Percentiles rank a stretch among this genome's conserved stretches.
phyloP scores from a whole-genome alignment of 2,113 vertebrate species.

The Nyctereutes procyonoides region DNA sequence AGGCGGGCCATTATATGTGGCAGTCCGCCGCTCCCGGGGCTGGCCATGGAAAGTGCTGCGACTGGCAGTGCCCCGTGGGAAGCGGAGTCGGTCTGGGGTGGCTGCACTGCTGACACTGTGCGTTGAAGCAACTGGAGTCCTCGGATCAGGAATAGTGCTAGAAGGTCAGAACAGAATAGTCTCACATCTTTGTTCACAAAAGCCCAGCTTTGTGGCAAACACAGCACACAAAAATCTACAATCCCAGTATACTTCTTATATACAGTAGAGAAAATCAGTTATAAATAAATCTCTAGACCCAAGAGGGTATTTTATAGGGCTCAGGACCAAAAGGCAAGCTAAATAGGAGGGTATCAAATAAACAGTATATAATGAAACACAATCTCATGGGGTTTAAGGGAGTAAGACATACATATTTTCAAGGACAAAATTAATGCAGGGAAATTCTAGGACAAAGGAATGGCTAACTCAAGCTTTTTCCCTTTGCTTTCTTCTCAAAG shows the following conservation, averaged over 20 bases:
- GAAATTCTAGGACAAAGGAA: constrained; percentile 55
- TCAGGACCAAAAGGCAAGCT: constrained; percentile 77
- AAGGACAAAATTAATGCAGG: constrained; percentile 75
- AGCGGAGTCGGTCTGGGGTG: constrained; percentile 95
- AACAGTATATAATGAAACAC: constrained; percentile 61
- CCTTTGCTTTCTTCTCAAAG: constrained; percentile 67
- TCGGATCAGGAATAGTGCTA: constrained; percentile 92
- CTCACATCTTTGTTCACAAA: constrained; percentile 8
- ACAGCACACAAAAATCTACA: constrained; percentile 50
- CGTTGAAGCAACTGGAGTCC: constrained; percentile 95
- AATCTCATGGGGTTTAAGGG: constrained; percentile 66
- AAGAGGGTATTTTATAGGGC: constrained; percentile 69
- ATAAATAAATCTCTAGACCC: constrained; percentile 68
- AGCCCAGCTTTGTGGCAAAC: constrained; percentile 64
- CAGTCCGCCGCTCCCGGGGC: constrained; percentile 95
- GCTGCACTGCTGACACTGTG: constrained; percentile 96
- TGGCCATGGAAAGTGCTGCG: constrained; percentile 99
- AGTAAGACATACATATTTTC: constrained; percentile 52
- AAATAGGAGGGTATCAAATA: constrained; percentile 69
- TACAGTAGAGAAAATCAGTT: constrained; percentile 65
- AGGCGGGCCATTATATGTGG: constrained; percentile 97
- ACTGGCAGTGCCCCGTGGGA: constrained; percentile 95
- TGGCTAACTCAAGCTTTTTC: constrained; percentile 46
- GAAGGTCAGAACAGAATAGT: constrained; percentile 62
- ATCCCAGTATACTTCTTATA: constrained; percentile 66